These are phyloP conservation scores for Calonectris borealis DNA, from an alignment of 2,113 vertebrate genomes.

Conservation along the genomic window DNA sequence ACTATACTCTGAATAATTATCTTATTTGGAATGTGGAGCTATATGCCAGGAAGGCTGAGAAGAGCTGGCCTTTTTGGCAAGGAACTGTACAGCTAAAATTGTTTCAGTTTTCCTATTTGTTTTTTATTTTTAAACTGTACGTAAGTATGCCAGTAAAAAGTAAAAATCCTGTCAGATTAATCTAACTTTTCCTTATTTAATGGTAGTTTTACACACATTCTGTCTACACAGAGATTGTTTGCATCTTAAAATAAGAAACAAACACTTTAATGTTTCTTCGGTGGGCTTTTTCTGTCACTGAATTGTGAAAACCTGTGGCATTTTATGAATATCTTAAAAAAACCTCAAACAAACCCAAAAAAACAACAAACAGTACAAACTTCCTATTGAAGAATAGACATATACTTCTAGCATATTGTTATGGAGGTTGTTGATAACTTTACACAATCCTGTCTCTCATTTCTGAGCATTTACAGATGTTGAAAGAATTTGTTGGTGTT, in stretches of 20 bases:
- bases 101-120: background rate
- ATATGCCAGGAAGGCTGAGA: background rate
- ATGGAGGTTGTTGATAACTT: background rate
- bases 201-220: background rate
- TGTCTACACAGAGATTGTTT: background rate
- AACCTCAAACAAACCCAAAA: background rate
- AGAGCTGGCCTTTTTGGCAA: background rate
- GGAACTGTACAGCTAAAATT: background rate
- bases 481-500: background rate
- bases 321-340: background rate
- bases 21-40: background rate
- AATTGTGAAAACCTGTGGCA: background rate
- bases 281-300: background rate
- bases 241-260: background rate
- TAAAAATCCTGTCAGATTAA: background rate
- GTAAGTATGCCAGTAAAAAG: background rate
- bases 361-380: background rate
- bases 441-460: background rate
- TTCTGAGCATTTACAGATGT: background rate
- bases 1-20: background rate
- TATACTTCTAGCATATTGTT: background rate
- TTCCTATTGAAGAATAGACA: background rate
- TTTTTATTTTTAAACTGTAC: background rate
- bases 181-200: background rate
- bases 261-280: background rate